Evolutionary conservation across 2,888 invertebrate genomes (phyloP), one percentile per base, ranked within the genome.

Genomic region (Amphipyra tragopoginis): DNA sequence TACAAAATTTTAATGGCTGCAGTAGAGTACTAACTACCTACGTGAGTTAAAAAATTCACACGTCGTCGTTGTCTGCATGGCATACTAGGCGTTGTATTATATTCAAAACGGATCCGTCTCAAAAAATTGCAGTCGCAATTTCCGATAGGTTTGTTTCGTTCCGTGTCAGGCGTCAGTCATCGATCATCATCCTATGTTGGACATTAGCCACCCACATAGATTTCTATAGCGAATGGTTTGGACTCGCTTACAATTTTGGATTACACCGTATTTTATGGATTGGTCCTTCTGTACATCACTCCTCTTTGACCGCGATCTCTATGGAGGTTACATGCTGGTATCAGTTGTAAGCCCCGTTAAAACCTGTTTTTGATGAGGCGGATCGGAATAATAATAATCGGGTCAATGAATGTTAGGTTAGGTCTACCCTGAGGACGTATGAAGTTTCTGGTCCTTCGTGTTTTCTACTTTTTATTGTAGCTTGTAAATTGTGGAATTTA

Each of bases 321-420:
- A 63, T 66, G 58, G 60, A 66, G 75, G 59, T 65, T 71, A 49
- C 50, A 62, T 54, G 53, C 63, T 61, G 63, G 57, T 62, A 71
- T 63, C 56, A 74, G 45, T 68, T 61, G 56, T 54, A 71, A 36
- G 50, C 64, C 72, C 76, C 76, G 76, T 68, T 76, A 68, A 65
- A 78, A 78, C 76, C 65, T 49, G 76, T 78, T 76, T 62, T 51
- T 60, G 65, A 72, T 76, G 57, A 75, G 66, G 50, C 54, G 48
- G 15, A 13, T 54, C 51, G 43, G 52, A 55, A 62, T 75, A 63
- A 47, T 69, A 74, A 44, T 57, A 63, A 61, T 65, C 55, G 44
- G 67, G 72, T 76, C 75, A 72, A 51, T 58, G 65, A 50, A 43
- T 76, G 55, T 63, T 75, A 61, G 44, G 53, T 61, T 53, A 61